A percentile compares a stretch with the other conserved stretches of the same genome.
phyloP scores from a whole-genome alignment of 2,113 vertebrate species.

The Petrocephalus microphthalmus region DNA sequence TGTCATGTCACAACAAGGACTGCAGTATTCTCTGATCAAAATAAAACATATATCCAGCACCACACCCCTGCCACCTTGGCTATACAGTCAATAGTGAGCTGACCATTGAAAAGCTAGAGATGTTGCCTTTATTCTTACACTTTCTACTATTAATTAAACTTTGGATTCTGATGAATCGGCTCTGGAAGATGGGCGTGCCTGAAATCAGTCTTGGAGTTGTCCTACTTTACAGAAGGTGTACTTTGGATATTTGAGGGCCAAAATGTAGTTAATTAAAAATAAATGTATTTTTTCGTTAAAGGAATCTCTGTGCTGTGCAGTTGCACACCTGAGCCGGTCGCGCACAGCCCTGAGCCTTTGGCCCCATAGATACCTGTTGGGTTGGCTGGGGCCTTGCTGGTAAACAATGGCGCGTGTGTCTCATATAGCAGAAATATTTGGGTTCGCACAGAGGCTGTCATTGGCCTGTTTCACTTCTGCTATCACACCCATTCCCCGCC shows the following conservation, averaged over 20 bases:
- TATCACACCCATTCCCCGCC: background rate
- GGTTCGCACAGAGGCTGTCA: background rate
- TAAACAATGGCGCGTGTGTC: background rate
- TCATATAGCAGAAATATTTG: background rate
- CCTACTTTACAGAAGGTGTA: background rate
- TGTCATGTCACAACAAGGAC: background rate
- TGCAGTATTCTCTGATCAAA: background rate
- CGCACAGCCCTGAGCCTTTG: background rate
- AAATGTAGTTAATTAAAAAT: background rate
- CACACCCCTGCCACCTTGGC: background rate
- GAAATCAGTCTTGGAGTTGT: background rate
- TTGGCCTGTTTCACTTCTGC: background rate
- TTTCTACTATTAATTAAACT: background rate
- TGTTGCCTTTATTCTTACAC: background rate
- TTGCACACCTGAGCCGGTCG: too few relatives aligned
- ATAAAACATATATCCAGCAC: background rate
- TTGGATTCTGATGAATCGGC: background rate
- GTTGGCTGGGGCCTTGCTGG: background rate
- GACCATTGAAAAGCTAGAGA: background rate
- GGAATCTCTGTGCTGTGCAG: background rate
- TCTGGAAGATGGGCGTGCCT: background rate
- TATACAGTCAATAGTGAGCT: background rate
- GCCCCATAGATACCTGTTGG: background rate
- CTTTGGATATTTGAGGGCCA: background rate
- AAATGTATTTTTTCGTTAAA: background rate